These are phyloP conservation scores for Diabrotica balteata DNA, from an alignment of 2,888 invertebrate species.

Conservation along the genomic window DNA sequence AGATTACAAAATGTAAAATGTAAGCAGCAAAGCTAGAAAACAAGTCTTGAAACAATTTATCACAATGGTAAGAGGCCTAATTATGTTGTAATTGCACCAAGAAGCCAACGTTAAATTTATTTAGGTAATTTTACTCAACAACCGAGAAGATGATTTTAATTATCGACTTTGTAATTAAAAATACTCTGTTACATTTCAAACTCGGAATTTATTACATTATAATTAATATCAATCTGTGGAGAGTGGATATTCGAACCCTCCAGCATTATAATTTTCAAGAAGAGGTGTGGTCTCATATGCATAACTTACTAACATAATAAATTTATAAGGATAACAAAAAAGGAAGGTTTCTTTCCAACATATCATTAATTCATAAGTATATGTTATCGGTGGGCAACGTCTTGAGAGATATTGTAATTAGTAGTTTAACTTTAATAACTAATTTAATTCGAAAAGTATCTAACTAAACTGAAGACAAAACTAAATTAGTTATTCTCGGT, in stretches of 20 bases:
- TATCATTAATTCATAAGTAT: slow-evolving; percentile 47
- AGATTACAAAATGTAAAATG: slow-evolving; percentile 38
- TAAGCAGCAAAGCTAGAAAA: slow-evolving; percentile 29
- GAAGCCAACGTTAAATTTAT: slow-evolving; percentile 52
- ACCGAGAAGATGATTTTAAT: slow-evolving; percentile 51
- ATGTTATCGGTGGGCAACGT: slow-evolving; percentile 41
- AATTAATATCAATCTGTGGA: slow-evolving; percentile 52
- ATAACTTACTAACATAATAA: slow-evolving; percentile 46
- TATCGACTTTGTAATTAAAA: slow-evolving; percentile 52
- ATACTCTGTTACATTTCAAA: slow-evolving; percentile 47
- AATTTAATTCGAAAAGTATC: slow-evolving; percentile 10
- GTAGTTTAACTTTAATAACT: slow-evolving; percentile 38
- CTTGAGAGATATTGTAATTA: slow-evolving; percentile 42
- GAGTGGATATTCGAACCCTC: slow-evolving; percentile 42
- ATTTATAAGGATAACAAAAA: slow-evolving; percentile 41
- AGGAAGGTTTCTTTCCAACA: slow-evolving; percentile 36
- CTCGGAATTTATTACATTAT: slow-evolving; percentile 50
- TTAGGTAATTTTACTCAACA: slow-evolving; percentile 52
- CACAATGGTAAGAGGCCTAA: slow-evolving; percentile 46
- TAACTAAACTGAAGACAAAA: background rate
- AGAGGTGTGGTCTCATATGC: slow-evolving; percentile 47
- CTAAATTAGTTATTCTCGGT: too few relatives aligned
- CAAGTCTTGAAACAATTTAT: slow-evolving; percentile 42
- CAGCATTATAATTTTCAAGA: slow-evolving; percentile 47
- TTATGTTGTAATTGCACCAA: slow-evolving; percentile 49